Evolutionary conservation across 2,113 vertebrate genomes (phyloP).

Genomic region (Rhea americana): DNA sequence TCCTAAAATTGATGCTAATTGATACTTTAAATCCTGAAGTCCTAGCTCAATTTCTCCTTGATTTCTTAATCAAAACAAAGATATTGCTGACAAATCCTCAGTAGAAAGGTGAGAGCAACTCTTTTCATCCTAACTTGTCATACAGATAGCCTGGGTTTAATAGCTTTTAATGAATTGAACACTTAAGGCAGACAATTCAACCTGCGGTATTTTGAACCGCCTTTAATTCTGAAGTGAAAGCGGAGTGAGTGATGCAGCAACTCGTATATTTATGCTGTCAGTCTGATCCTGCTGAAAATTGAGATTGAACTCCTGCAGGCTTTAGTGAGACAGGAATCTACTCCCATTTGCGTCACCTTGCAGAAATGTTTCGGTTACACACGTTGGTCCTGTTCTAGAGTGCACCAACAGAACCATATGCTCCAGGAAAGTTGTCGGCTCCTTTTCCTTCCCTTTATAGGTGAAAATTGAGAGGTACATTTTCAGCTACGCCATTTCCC

Average conservation of each 20-base stretch:
- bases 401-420: not conserved
- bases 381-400: not conserved
- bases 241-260: not conserved
- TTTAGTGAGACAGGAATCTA: not conserved
- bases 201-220: not conserved
- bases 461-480: not conserved
- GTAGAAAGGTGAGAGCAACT: not conserved
- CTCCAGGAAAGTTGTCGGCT: not conserved
- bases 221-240: not conserved
- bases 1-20: not conserved
- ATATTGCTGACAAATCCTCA: not conserved
- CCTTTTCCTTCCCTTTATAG: not conserved
- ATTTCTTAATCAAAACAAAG: not conserved
- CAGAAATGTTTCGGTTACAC: not conserved
- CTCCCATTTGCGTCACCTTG: not conserved
- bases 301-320: not conserved
- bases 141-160: not conserved
- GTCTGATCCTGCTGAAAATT: not conserved
- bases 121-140: not conserved
- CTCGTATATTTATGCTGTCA: not conserved
- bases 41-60: not conserved
- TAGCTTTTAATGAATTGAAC: not conserved
- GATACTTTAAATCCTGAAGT: not conserved
- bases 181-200: not conserved
- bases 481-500: not conserved